Conservation (phyloP, 2,888 invertebrate genomes). For the Endotricha flammealis region DNA sequence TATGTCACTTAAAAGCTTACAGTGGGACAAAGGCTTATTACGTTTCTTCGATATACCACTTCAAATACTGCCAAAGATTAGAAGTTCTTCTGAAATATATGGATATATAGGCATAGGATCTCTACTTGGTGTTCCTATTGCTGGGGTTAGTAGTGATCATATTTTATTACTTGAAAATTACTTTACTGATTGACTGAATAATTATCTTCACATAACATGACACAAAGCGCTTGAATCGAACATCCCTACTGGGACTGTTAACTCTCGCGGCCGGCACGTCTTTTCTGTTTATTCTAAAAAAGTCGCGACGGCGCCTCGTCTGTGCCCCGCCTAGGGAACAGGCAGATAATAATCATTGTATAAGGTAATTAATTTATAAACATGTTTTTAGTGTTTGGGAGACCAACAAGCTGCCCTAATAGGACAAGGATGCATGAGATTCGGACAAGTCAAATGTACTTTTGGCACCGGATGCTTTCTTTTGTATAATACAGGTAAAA, state of each 20-base stretch:
- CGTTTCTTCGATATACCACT: conserved; percentile 92
- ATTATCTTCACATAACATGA: too few species aligned
- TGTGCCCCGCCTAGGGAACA: too few species aligned
- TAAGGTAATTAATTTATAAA: too few species aligned
- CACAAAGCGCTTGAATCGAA: too few species aligned
- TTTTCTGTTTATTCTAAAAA: too few species aligned
- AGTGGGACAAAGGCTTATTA: conserved; percentile 94
- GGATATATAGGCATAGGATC: conserved; percentile 86
- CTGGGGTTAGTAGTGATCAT: conserved; percentile 87
- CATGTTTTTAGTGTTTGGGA: conserved; percentile 90
- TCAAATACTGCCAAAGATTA: conserved; percentile 91
- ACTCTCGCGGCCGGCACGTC: too few species aligned
- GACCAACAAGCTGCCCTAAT: conserved; percentile 97
- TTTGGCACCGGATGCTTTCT: conserved; percentile 98
- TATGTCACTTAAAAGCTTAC: conserved; percentile 92
- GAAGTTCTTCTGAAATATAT: conserved; percentile 95
- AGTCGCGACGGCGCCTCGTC: too few species aligned
- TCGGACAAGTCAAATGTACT: conserved; percentile 95
- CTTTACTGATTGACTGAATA: conserved; percentile 15
- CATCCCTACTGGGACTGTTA: too few species aligned
- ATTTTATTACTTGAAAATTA: too few species aligned
- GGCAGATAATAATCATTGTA: too few species aligned
- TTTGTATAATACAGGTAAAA: conserved; percentile 94
- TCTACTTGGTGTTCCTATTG: conserved; percentile 88
- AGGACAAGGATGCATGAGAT: conserved; percentile 92